phyloP scores from a whole-genome alignment of 1,140 invertebrate genomes.

The Alviniconcha marisindica region DNA sequence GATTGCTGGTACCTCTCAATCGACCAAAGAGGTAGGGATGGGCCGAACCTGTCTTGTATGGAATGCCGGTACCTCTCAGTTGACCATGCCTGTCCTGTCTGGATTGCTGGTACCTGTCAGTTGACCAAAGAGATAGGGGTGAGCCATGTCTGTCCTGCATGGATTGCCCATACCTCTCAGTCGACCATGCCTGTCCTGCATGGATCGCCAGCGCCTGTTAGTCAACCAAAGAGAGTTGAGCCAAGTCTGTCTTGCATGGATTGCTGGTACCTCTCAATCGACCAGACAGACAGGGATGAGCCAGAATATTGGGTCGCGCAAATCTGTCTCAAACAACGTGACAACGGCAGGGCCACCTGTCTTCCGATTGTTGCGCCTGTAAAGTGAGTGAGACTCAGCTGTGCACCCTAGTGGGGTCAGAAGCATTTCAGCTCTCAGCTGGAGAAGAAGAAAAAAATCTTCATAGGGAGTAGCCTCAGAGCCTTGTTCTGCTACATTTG shows the following conservation, averaged over 20 bases:
- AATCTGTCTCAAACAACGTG: no score
- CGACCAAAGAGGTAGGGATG: background rate
- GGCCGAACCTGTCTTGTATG: constrained; percentile 76
- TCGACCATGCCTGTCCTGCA: background rate
- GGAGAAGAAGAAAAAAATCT: no score
- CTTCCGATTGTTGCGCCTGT: no score
- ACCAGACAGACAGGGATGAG: background rate
- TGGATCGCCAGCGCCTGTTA: background rate
- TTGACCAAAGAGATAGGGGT: background rate
- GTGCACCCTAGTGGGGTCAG: background rate
- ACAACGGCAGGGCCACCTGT: no score
- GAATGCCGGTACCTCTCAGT: constrained; percentile 71
- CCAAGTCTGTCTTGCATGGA: constrained; percentile 76
- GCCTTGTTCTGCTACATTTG: no score
- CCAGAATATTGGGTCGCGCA: background rate
- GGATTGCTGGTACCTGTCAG: constrained; percentile 73
- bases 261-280: constrained; percentile 67
- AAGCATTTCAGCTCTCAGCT: no score
- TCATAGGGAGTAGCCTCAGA: no score
- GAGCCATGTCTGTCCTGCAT: constrained; percentile 76
- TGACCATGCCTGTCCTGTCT: constrained; percentile 75
- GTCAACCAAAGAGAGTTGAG: no score
- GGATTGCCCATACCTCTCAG: constrained; percentile 74
- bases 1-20: constrained; percentile 71
- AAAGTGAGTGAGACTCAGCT: background rate